phyloP scores from a whole-genome alignment of 92 coral and sea anemone species.

The Pocillopora grandis region DNA sequence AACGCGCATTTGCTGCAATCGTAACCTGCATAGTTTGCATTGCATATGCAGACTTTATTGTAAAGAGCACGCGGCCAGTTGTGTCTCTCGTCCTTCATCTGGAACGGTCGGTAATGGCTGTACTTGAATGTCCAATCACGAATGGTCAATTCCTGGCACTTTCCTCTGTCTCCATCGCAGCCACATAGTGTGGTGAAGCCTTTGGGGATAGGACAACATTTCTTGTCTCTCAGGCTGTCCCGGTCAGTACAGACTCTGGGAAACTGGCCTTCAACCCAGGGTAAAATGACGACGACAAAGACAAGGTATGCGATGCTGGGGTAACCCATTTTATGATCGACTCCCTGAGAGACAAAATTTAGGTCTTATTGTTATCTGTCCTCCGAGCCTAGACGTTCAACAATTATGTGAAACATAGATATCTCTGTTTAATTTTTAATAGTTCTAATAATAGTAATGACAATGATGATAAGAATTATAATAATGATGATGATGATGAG shows the following conservation, averaged over 20 bases:
- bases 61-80: slow-evolving; percentile 63
- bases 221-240: slow-evolving; percentile 45
- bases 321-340: neutral
- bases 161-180: slow-evolving; percentile 53
- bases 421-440: no score
- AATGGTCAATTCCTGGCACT: slow-evolving; percentile 45
- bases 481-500: no score
- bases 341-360: neutral
- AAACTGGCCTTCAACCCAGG: slow-evolving; percentile 56
- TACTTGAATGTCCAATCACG: slow-evolving; percentile 49
- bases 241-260: slow-evolving; percentile 56
- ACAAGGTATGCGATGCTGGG: neutral
- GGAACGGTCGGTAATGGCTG: slow-evolving; percentile 44
- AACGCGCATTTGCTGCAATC: slow-evolving; percentile 64
- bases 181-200: slow-evolving; percentile 63
- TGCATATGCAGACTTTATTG: slow-evolving; percentile 54
- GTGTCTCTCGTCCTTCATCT: slow-evolving; percentile 62
- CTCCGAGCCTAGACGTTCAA: no score
- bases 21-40: slow-evolving; percentile 53
- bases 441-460: no score
- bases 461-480: no score
- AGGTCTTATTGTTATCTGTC: no score
- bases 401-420: no score
- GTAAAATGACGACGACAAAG: slow-evolving; percentile 5
- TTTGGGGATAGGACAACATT: slow-evolving; percentile 70